A percentile compares a stretch with the other conserved stretches of the same genome.
These are phyloP conservation scores for Stenichneumon culpator DNA, from an alignment of 2,888 invertebrate genomes.

Conservation along the genomic window DNA sequence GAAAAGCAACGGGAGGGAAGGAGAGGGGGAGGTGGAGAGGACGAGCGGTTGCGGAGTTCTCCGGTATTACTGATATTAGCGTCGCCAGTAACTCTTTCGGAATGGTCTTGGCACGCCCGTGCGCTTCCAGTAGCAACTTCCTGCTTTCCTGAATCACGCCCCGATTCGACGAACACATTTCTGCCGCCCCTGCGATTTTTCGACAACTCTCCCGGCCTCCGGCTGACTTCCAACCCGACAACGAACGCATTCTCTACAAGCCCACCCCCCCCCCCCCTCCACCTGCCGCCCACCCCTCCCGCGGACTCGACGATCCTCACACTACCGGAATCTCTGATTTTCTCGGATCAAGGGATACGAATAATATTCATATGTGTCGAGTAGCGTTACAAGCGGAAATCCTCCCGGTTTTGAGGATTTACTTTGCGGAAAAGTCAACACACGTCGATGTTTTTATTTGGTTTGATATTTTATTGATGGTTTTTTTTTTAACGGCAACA, in stretches of 20 bases:
- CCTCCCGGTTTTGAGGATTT: constrained; percentile 17
- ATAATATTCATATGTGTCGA: constrained; percentile 56
- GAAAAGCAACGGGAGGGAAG: constrained; percentile 27
- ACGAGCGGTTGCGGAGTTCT: constrained; percentile 71
- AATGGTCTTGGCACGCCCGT: constrained; percentile 81
- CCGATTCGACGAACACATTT: constrained; percentile 67
- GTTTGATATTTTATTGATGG: constrained; percentile 1
- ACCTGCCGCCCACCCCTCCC: background rate
- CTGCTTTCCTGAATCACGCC: constrained; percentile 71
- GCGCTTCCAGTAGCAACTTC: constrained; percentile 70
- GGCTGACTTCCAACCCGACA: constrained; percentile 46
- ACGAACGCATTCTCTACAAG: constrained; percentile 10
- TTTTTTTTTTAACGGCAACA: background rate
- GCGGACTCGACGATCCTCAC: constrained; percentile 16
- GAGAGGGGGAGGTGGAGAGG: constrained; percentile 2
- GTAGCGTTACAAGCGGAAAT: constrained; percentile 26
- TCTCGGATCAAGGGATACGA: constrained; percentile 61
- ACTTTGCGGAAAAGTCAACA: constrained; percentile 48
- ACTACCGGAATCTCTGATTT: constrained; percentile 65
- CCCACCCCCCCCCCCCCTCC: background rate
- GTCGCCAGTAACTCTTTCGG: constrained; percentile 80
- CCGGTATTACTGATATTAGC: constrained; percentile 82
- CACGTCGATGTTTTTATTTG: constrained; percentile 6
- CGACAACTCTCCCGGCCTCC: constrained; percentile 56
- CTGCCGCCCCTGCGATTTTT: constrained; percentile 70